Percentiles rank a stretch among this genome's conserved stretches.
Evolutionary conservation across 30 jellyfish, hydroid and myxozoan species (phyloP).

Genomic region (Hydractinia echinata): DNA sequence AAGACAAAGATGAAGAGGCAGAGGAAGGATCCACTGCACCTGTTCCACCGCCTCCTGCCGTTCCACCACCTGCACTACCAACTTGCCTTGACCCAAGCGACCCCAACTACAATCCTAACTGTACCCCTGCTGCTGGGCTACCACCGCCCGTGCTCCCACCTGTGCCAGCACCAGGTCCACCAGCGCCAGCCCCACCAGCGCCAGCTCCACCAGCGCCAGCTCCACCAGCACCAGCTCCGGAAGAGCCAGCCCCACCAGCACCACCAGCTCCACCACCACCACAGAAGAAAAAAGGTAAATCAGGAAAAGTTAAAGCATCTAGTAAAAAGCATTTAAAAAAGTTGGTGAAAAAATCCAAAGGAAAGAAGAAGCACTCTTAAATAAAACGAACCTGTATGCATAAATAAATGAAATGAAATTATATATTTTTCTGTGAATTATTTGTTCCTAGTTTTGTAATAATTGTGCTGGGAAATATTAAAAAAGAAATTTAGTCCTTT

Average conservation of each 20-base stretch:
- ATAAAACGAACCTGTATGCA: background rate
- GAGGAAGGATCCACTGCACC: conserved; percentile 1
- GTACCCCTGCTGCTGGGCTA: conserved; percentile 12
- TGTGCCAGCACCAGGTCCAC: conserved; percentile 9
- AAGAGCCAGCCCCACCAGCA: too few species aligned
- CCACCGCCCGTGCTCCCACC: conserved; percentile 23
- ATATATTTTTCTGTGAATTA: too few species aligned
- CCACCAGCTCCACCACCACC: background rate
- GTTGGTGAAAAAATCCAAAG: background rate
- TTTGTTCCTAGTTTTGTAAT: too few species aligned
- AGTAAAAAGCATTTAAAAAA: background rate
- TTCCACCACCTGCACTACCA: conserved; percentile 27
- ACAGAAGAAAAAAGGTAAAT: background rate
- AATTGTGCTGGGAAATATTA: too few species aligned
- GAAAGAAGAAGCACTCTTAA: background rate
- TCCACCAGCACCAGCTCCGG: background rate
- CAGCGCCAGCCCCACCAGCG: conserved; percentile 8
- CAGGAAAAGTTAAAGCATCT: background rate
- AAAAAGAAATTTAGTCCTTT: too few species aligned
- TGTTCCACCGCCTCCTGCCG: conserved; percentile 16
- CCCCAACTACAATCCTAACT: background rate
- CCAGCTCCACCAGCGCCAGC: conserved; percentile 35
- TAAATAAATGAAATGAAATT: background rate
- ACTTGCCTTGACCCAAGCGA: background rate
- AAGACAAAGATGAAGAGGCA: conserved; percentile 7